phyloP scores from a whole-genome alignment of 2,797 vertebrate species.

The Heterohyrax brucei region DNA sequence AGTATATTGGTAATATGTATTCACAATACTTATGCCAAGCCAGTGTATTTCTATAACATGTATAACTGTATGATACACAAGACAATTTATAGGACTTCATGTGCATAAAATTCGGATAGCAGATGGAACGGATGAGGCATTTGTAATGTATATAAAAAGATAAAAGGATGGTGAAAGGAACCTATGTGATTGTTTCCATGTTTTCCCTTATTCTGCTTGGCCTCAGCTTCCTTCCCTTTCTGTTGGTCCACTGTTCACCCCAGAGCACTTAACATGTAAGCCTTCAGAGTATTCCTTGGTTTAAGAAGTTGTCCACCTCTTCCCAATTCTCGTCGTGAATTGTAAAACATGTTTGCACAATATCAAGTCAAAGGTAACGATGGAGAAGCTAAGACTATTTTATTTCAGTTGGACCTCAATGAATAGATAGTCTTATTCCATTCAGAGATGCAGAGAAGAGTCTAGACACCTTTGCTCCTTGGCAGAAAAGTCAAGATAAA shows the following conservation, averaged over 20 bases:
- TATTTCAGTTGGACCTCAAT: background rate
- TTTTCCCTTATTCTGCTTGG: background rate
- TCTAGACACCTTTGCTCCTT: background rate
- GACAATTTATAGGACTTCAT: background rate
- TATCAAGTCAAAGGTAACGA: background rate
- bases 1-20: background rate
- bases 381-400: background rate
- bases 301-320: background rate
- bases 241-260: background rate
- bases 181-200: background rate
- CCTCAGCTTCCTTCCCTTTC: background rate
- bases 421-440: background rate
- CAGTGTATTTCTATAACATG: background rate
- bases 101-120: background rate
- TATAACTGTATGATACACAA: background rate
- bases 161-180: background rate
- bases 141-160: background rate
- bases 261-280: background rate
- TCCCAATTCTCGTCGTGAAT: background rate
- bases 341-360: background rate
- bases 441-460: background rate
- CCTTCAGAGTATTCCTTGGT: background rate
- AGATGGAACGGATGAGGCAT: background rate
- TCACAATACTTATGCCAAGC: conserved; percentile 11
- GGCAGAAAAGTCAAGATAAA: background rate